Percentiles rank a stretch among this genome's conserved stretches.
Evolutionary conservation across 2,888 invertebrate genomes (phyloP).

Genomic region (Emmelina monodactyla): DNA sequence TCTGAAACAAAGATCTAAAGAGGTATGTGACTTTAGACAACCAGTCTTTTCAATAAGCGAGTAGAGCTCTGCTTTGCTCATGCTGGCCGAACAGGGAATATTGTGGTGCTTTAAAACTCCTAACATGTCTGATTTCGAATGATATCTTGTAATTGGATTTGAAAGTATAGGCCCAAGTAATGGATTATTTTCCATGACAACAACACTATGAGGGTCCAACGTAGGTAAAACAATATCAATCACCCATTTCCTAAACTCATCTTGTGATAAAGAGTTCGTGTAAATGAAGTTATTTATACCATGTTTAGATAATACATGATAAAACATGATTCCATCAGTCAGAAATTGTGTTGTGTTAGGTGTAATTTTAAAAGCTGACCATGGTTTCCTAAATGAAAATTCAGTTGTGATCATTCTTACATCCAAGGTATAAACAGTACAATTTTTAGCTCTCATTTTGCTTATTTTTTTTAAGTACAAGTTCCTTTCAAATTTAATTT

Average conservation of each 20-base stretch:
- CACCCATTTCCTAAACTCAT: constrained; percentile 33
- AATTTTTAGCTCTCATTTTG: constrained; percentile 17
- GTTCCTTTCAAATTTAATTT: constrained; percentile 28
- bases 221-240: constrained; percentile 22
- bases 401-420: constrained; percentile 22
- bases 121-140: constrained; percentile 29
- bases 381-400: constrained; percentile 18
- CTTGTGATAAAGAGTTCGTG: constrained; percentile 15
- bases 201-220: constrained; percentile 22
- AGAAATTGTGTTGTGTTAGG: background rate
- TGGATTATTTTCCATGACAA: constrained; percentile 27
- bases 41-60: constrained; percentile 24
- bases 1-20: constrained; percentile 25
- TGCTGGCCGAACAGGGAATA: constrained; percentile 24
- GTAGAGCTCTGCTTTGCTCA: constrained; percentile 32
- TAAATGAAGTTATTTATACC: constrained; percentile 26
- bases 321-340: constrained; percentile 18
- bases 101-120: constrained; percentile 26
- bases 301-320: constrained; percentile 23
- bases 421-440: constrained; percentile 29
- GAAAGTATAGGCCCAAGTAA: constrained; percentile 19
- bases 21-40: constrained; percentile 14
- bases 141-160: constrained; percentile 23
- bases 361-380: constrained; percentile 8
- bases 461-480: constrained; percentile 26